Percentiles rank a stretch among this genome's conserved stretches.
phyloP scores from a whole-genome alignment of 2,888 invertebrate species.

The Rhimphoctona megacephalus region DNA sequence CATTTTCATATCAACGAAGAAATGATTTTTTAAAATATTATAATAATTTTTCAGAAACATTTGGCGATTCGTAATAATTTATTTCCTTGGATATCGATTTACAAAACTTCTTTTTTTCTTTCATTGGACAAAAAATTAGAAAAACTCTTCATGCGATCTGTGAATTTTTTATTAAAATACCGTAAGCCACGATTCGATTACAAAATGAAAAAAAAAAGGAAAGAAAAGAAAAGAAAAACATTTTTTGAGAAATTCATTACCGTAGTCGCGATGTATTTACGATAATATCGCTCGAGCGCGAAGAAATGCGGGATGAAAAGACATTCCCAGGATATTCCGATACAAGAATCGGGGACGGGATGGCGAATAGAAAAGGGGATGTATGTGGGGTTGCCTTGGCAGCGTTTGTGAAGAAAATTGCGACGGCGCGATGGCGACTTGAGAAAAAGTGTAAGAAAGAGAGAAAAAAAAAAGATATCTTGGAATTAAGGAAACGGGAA shows the following conservation, averaged over 20 bases:
- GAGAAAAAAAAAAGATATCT: slow-evolving; percentile 70
- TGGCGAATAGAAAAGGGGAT: slow-evolving; percentile 62
- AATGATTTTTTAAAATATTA: too few species aligned
- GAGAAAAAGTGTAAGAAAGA: slow-evolving; percentile 32
- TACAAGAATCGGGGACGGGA: slow-evolving; percentile 22
- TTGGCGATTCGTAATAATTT: neutral
- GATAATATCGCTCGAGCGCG: neutral
- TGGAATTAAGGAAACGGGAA: slow-evolving; percentile 76
- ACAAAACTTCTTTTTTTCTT: neutral
- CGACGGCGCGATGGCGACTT: slow-evolving; percentile 52
- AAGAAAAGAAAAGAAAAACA: too few species aligned
- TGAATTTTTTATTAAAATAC: neutral
- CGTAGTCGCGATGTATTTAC: neutral
- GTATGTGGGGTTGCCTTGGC: slow-evolving; percentile 43
- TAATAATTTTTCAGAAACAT: neutral
- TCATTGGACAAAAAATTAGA: neutral
- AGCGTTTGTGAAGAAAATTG: slow-evolving; percentile 43
- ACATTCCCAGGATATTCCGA: slow-evolving; percentile 50
- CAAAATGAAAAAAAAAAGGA: neutral
- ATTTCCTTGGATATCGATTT: neutral
- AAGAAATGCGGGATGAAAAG: slow-evolving; percentile 10
- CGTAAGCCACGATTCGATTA: neutral
- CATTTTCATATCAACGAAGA: neutral
- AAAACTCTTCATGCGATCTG: neutral
- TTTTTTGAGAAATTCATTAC: neutral